These are phyloP conservation scores for Pterophyllum scalare DNA, from an alignment of 2,113 vertebrate species.

Conservation along the genomic window DNA sequence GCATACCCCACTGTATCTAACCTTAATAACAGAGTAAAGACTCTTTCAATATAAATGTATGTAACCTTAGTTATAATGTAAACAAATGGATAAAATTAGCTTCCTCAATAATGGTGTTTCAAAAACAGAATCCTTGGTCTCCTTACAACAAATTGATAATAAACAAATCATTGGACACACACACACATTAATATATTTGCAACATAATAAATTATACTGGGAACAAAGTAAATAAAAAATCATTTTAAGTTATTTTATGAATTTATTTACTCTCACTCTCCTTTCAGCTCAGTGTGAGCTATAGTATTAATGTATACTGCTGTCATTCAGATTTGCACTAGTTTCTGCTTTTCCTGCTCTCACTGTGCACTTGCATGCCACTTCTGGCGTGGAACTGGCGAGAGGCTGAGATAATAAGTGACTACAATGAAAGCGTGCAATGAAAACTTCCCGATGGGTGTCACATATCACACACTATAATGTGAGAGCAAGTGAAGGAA, in stretches of 20 bases:
- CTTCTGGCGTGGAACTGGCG: neutral
- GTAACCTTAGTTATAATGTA: constrained; percentile 1
- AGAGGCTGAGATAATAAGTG: too few species aligned
- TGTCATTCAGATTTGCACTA: neutral
- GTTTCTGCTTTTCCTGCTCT: neutral
- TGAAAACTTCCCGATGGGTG: neutral
- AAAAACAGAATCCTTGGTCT: neutral
- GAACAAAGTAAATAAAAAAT: too few species aligned
- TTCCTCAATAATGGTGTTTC: neutral
- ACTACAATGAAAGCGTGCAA: neutral
- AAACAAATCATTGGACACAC: neutral
- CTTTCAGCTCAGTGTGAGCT: neutral
- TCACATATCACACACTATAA: neutral
- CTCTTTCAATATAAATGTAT: neutral
- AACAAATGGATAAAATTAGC: neutral
- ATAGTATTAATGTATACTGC: neutral
- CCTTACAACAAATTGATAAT: neutral
- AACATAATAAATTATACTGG: too few species aligned
- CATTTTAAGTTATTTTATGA: too few species aligned
- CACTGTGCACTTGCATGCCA: neutral
- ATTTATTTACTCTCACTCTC: neutral
- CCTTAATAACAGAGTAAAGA: neutral
- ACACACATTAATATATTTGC: neutral
- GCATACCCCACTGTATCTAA: too few species aligned
- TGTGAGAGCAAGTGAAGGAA: neutral